Percentiles rank a stretch among this genome's conserved stretches.
These are phyloP conservation scores for Thaumatotibia leucotreta DNA, from an alignment of 1,140 invertebrate genomes.

Conservation along the genomic window DNA sequence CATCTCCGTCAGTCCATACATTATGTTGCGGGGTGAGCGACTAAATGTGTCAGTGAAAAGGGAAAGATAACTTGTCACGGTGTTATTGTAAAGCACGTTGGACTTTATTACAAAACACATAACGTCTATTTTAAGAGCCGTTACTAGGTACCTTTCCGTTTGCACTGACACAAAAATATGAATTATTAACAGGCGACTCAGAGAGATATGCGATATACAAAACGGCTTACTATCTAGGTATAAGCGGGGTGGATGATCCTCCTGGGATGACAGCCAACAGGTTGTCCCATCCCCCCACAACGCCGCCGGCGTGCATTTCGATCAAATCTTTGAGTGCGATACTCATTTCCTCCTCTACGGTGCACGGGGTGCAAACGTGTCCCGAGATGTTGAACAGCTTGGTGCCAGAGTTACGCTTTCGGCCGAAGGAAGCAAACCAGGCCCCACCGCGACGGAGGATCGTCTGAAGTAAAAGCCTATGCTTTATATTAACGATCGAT, in stretches of 20 bases:
- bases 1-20: too few species aligned
- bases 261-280: constrained; percentile 98
- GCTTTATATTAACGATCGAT: background rate
- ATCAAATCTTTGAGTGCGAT: constrained; percentile 97
- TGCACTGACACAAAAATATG: too few species aligned
- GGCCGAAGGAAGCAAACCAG: constrained; percentile 98
- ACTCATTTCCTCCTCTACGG: constrained; percentile 99
- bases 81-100: too few species aligned
- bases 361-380: constrained; percentile 98
- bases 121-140: too few species aligned
- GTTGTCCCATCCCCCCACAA: constrained; percentile 99
- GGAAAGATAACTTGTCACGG: too few species aligned
- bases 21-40: too few species aligned
- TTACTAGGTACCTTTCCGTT: too few species aligned
- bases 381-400: constrained; percentile 99
- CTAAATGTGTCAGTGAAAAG: too few species aligned
- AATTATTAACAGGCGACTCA: too few species aligned
- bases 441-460: constrained; percentile 96
- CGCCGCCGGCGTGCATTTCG: constrained; percentile 96
- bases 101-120: too few species aligned
- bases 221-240: constrained; percentile 91
- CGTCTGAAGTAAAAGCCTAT: constrained; percentile 74
- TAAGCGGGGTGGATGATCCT: constrained; percentile 98
- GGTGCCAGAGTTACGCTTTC: constrained; percentile 96
- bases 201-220: background rate